phyloP scores from a whole-genome alignment of 1,140 invertebrate species.

The Arctopsyche grandis region DNA sequence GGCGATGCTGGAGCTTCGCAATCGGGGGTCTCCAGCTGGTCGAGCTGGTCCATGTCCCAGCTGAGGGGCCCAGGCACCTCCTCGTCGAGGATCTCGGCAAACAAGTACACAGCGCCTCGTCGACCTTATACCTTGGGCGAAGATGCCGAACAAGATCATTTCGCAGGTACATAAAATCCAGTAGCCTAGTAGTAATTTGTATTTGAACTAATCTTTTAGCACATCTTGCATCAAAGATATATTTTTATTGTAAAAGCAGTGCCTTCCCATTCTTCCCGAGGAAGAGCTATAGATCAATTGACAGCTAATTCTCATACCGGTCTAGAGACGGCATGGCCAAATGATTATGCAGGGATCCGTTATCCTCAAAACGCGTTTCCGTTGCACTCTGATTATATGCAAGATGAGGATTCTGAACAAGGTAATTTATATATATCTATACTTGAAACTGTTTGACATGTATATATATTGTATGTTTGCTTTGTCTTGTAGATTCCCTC shows the following conservation, averaged over 20 bases:
- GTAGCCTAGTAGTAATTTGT: too few relatives aligned
- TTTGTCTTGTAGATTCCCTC: constrained; percentile 40
- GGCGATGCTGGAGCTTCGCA: constrained; percentile 54
- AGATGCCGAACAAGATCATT: constrained; percentile 50
- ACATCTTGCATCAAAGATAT: too few relatives aligned
- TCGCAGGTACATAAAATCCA: too few relatives aligned
- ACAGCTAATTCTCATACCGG: too few relatives aligned
- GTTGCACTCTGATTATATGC: constrained; percentile 5
- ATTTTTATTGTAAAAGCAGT: too few relatives aligned
- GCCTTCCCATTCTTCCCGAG: too few relatives aligned
- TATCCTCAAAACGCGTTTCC: background rate
- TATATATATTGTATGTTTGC: background rate
- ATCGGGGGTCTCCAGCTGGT: background rate
- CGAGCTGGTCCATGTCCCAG: constrained; percentile 59
- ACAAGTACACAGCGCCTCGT: constrained; percentile 33
- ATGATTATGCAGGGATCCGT: too few relatives aligned
- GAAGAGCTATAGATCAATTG: too few relatives aligned
- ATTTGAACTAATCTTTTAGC: too few relatives aligned
- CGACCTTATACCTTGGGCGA: background rate
- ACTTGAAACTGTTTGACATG: too few relatives aligned
- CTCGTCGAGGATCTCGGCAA: too few relatives aligned
- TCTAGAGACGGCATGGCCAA: too few relatives aligned
- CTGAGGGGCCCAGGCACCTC: constrained; percentile 50
- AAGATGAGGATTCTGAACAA: background rate
- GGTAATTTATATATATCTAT: background rate